Conservation (phyloP, 2,113 vertebrate genomes). For the Myanophis thanlyinensis region DNA sequence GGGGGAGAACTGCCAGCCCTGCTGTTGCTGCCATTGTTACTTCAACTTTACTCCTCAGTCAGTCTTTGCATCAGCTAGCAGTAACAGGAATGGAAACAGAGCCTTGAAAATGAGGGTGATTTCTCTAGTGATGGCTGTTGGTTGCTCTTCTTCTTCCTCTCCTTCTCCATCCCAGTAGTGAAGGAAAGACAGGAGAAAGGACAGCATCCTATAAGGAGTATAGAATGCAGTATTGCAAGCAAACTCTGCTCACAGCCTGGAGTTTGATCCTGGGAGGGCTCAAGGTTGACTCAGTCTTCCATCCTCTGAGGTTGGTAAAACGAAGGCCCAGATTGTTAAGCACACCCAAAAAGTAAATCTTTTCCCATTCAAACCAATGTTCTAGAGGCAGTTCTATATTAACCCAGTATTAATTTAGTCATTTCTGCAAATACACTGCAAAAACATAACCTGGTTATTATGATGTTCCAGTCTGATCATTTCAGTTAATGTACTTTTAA, state of each 20-base stretch:
- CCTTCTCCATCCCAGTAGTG: neutral
- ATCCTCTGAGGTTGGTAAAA: no score
- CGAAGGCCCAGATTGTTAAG: neutral
- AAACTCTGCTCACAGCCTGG: no score
- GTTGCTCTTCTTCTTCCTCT: neutral
- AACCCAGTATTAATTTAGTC: neutral
- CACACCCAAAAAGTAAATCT: neutral
- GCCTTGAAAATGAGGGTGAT: neutral
- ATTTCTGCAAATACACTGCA: neutral
- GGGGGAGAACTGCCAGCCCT: neutral
- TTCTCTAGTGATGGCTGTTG: neutral
- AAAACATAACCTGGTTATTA: neutral
- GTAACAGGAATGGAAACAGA: neutral
- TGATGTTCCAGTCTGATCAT: neutral
- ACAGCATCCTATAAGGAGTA: neutral
- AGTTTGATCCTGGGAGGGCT: no score
- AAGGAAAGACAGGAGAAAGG: neutral
- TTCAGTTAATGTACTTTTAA: neutral
- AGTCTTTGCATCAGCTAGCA: neutral
- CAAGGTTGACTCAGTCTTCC: no score
- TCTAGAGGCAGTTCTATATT: no score
- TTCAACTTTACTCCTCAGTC: neutral
- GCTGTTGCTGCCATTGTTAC: neutral
- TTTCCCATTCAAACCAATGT: neutral
- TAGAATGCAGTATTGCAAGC: no score